These are phyloP conservation scores for Drosophila melanica DNA, from an alignment of 1,140 invertebrate species.

Conservation along the genomic window DNA sequence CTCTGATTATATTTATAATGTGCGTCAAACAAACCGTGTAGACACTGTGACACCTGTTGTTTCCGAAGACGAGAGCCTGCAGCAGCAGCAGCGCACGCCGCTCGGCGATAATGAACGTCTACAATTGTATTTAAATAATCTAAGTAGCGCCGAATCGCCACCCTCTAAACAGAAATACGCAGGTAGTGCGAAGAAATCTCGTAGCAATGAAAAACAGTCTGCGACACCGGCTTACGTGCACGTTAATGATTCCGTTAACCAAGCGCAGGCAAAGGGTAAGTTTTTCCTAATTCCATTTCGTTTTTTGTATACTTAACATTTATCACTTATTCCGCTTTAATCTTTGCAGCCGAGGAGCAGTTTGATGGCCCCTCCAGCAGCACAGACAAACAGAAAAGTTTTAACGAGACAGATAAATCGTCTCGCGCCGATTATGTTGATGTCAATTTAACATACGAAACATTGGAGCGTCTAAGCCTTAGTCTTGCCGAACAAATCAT, in stretches of 20 bases:
- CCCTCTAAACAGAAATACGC: conserved; percentile 55
- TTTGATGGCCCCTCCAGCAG: conserved; percentile 15
- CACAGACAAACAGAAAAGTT: background rate
- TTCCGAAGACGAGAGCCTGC: conserved; percentile 64
- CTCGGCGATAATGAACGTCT: conserved; percentile 43
- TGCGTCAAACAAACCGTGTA: conserved; percentile 75
- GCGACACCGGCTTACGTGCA: conserved; percentile 28
- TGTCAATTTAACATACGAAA: conserved; percentile 49
- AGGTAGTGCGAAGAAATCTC: conserved; percentile 42
- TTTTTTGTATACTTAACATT: conserved; percentile 28
- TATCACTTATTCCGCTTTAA: conserved; percentile 55
- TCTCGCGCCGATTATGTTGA: conserved; percentile 29
- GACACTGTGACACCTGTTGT: conserved; percentile 79
- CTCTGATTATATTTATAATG: conserved; percentile 80
- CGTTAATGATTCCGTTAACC: conserved; percentile 39
- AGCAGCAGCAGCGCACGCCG: conserved; percentile 16
- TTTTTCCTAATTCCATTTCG: conserved; percentile 38
- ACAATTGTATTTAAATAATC: conserved; percentile 63
- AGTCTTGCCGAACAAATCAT: conserved; percentile 58
- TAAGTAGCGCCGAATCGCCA: conserved; percentile 61
- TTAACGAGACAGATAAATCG: background rate
- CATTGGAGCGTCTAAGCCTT: conserved; percentile 52
- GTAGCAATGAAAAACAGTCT: conserved; percentile 58
- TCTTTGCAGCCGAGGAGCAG: conserved; percentile 52
- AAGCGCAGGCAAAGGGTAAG: conserved; percentile 60